Evolutionary conservation across 2,888 invertebrate genomes (phyloP), one percentile per base, ranked within the genome.

Genomic region (Pristionchus arcanus): DNA sequence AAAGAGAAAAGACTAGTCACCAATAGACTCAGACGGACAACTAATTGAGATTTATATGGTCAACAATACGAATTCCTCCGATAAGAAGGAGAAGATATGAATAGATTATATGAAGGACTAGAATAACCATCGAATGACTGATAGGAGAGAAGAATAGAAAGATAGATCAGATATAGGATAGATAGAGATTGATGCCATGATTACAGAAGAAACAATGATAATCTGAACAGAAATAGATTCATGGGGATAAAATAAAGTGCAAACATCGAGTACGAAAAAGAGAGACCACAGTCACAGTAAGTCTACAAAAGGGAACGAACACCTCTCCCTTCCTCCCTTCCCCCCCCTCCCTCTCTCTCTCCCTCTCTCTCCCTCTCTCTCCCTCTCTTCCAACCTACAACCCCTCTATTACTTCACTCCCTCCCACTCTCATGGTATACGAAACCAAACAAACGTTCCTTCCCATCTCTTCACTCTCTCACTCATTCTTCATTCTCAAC

Each of bases 371-470:
- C 68, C 9, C 28, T 28, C 68, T 3, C 63, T 25, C 21, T 63
- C 63, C 21, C 63, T 63, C 63, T 49, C 42, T 49, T 63, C 63
- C 63, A 25, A 74, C 74, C 74, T 74, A n/a, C 74, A 74, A 31
- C 74, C 31, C 74, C 37, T 66, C 66, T 28, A 66, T 66, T 66
- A 66, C 66, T 74, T 74, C 74, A 19, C 21, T 37, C 37, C 74
- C 74, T 74, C 21, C 74, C 74, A 34, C 74, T 74, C 74, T 31
- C 37, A 37, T 74, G 74, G 74, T 74, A 74, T 74, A 74, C 74
- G 74, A 74, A 74, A 74, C 74, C 74, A 74, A 74, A 74, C 74
- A 74, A 74, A 74, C 74, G 19, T 37, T 74, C 34, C 74, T 16
- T 74, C 16, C 37, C 74, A 34, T 19, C 74, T 31, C 21, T 34